phyloP scores from a whole-genome alignment of 1,140 invertebrate genomes.

The Calliopsis andreniformis region DNA sequence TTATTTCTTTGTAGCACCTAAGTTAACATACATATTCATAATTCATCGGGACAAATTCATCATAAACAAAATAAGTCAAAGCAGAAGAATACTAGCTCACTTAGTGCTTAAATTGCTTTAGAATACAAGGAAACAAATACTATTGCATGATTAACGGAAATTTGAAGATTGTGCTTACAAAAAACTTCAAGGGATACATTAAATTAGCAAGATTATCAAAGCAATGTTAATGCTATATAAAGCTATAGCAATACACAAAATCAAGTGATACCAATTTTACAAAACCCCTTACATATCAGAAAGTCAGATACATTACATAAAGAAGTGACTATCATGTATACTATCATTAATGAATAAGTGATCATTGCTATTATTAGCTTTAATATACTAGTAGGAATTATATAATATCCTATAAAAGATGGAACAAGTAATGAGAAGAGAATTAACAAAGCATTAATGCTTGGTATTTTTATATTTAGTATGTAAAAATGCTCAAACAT shows the following conservation, averaged over 20 bases:
- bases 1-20: slow-evolving; percentile 10
- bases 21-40: slow-evolving; percentile 19
- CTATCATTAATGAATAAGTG: slow-evolving; percentile 10
- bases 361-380: slow-evolving; percentile 6
- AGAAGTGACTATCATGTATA: neutral
- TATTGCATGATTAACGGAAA: slow-evolving; percentile 41
- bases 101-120: slow-evolving; percentile 37
- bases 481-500: neutral
- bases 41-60: slow-evolving; percentile 19
- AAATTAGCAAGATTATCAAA: slow-evolving; percentile 64
- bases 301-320: slow-evolving; percentile 46
- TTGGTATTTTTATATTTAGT: too few relatives aligned
- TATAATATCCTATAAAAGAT: neutral
- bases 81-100: slow-evolving; percentile 46
- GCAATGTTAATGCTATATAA: slow-evolving; percentile 66
- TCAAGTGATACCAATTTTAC: slow-evolving; percentile 50
- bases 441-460: neutral
- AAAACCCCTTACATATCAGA: slow-evolving; percentile 45
- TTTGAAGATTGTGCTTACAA: slow-evolving; percentile 52
- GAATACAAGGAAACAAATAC: slow-evolving; percentile 39
- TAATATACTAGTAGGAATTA: slow-evolving; percentile 8
- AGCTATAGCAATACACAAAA: slow-evolving; percentile 65
- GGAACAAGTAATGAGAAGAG: slow-evolving; percentile 1
- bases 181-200: slow-evolving; percentile 49
- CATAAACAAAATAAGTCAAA: slow-evolving; percentile 19